A percentile compares a stretch with the other conserved stretches of the same genome.
phyloP scores from a whole-genome alignment of 2,888 invertebrate species.

The Drosophila cognata region DNA sequence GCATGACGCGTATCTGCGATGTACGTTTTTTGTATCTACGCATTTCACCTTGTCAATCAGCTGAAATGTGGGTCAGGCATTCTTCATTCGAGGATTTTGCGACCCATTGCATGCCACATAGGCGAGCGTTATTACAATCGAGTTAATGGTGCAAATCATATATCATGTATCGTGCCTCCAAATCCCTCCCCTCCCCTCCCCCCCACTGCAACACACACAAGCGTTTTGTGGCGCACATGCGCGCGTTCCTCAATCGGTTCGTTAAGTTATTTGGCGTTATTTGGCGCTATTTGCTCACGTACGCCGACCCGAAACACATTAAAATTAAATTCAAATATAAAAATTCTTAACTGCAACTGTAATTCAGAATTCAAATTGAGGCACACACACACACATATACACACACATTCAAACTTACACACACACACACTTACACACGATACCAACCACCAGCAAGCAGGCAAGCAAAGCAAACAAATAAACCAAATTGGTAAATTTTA shows the following conservation, averaged over 20 bases:
- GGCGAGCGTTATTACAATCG: constrained; percentile 1
- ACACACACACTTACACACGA: background rate
- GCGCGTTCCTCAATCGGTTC: constrained; percentile 46
- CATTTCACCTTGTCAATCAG: constrained; percentile 77
- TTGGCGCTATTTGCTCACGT: constrained; percentile 62
- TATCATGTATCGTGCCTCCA: constrained; percentile 15
- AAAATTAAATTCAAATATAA: constrained; percentile 68
- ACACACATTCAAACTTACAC: constrained; percentile 7
- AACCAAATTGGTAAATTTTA: constrained; percentile 72
- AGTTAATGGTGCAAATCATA: constrained; percentile 8
- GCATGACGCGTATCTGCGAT: constrained; percentile 33
- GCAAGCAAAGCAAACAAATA: constrained; percentile 56
- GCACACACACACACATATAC: constrained; percentile 34
- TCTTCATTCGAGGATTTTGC: constrained; percentile 31
- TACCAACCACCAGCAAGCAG: background rate
- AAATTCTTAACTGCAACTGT: constrained; percentile 72
- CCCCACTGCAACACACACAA: background rate
- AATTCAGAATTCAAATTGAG: constrained; percentile 65
- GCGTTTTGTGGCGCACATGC: constrained; percentile 53
- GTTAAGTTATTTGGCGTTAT: constrained; percentile 36
- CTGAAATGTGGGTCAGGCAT: constrained; percentile 38
- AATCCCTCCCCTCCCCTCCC: background rate
- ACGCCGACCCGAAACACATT: constrained; percentile 58
- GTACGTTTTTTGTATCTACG: constrained; percentile 43
- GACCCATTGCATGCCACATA: constrained; percentile 36